Base-by-base conservation (phyloP, 2,888 invertebrate genomes). In the Sepiola atlantica region DNA sequence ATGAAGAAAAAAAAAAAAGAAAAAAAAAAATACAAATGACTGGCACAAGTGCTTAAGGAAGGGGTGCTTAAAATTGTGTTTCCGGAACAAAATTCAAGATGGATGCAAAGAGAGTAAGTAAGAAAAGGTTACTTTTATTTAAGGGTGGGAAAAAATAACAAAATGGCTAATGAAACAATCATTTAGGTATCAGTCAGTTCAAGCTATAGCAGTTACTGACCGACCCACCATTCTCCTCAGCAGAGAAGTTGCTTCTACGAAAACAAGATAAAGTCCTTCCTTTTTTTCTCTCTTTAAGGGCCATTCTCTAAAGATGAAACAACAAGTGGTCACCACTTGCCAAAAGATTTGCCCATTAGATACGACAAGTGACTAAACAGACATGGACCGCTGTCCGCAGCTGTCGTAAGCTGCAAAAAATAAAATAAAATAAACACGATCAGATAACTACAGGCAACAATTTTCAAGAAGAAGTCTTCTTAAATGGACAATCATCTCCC, bases 251-350 rank as follows among this genome's bases (percentile, higher is more conserved):
- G n/a, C 21, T 77, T 28, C n/a, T 77, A 45, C 45, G 8, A 77
- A 77, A 77, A 77, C 77, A 77, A 77, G 77, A 24, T 45, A 4
- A 61, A 61, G 61, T 61, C 28, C 28, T 77, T 77, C 16, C 14
- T 32, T 77, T 77, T 77, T 14, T 20, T 32, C n/a, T 77, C 77
- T 77, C n/a, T 77, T 77, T 77, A 77, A 77, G 77, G 32, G 77
- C 77, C 77, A 77, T 77, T 77, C 77, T 77, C n/a, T 77, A 32
- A 77, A 77, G 77, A n/a, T 32, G 77, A 77, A n/a, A 77, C 77
- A n/a, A 14, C n/a, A 77, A 77, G 77, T 77, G 77, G 77, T 4
- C 2, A n/a, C 77, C 77, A 77, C 77, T 77, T 77, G 77, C 77
- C 4, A 32, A 32, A n/a, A n/a, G 77, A 77, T 77, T 77, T 77